These are phyloP conservation scores for Apomyelois bistriatella DNA, from an alignment of 2,888 invertebrate genomes.

Conservation along the genomic window DNA sequence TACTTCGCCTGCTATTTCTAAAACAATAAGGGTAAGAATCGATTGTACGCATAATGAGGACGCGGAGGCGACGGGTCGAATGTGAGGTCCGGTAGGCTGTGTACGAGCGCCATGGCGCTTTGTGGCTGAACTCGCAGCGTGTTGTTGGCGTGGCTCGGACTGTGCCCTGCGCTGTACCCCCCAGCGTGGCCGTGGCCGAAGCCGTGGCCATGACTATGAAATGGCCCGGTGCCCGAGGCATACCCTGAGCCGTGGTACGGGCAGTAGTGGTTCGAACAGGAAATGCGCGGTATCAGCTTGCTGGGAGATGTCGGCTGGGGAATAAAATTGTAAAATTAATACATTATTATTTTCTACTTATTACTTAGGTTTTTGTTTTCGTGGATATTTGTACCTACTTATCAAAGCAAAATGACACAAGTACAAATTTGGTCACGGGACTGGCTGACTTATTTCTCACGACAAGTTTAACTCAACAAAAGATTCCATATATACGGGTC, in stretches of 20 bases:
- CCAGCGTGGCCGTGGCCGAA: too few species aligned
- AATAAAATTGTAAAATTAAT: not conserved
- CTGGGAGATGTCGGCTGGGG: slow-evolving; percentile 23
- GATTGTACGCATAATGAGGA: slow-evolving; percentile 19
- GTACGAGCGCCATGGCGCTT: slow-evolving; percentile 82
- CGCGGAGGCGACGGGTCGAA: slow-evolving; percentile 47
- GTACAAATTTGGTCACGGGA: too few species aligned
- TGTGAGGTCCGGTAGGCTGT: slow-evolving; percentile 88
- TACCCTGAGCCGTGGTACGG: not conserved
- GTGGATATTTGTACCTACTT: too few species aligned
- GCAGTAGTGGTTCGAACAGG: not conserved
- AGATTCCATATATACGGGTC: too few species aligned
- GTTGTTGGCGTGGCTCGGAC: slow-evolving; percentile 24
- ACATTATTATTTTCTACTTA: not conserved
- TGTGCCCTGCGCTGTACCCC: not conserved
- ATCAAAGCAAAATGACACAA: too few species aligned
- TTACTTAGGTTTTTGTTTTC: too few species aligned
- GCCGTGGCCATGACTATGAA: too few species aligned
- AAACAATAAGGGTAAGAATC: not conserved
- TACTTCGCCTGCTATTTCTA: not conserved
- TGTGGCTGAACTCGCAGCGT: slow-evolving; percentile 86
- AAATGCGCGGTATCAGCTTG: slow-evolving; percentile 22
- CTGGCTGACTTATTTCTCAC: too few species aligned
- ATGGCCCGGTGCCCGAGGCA: too few species aligned
- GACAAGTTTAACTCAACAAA: too few species aligned